Percentiles rank a stretch among this genome's conserved stretches.
Conservation (phyloP, 1,140 invertebrate species). For the Gonioctena quinquepunctata region DNA sequence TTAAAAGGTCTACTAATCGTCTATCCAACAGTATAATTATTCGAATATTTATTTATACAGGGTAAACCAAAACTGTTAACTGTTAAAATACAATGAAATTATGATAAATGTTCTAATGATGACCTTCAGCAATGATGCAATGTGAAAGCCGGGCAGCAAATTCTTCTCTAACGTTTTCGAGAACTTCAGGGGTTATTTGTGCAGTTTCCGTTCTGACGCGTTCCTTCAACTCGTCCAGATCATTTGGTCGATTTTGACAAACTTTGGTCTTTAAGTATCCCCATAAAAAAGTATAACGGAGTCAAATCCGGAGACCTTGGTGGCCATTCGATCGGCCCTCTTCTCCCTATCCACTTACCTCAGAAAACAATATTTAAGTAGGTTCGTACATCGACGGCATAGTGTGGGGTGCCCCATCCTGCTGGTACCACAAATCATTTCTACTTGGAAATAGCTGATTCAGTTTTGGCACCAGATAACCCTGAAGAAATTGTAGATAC, state of each 20-base stretch:
- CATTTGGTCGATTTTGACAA: not conserved
- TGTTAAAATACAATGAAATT: not conserved
- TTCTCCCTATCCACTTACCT: not conserved
- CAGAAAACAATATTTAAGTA: no score
- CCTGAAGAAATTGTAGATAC: slow-evolving; percentile 24
- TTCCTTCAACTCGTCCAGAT: not conserved
- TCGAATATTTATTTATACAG: slow-evolving; percentile 1
- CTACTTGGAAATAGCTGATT: slow-evolving; percentile 24
- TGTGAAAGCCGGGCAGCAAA: not conserved
- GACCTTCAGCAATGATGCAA: not conserved
- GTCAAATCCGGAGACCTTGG: not conserved
- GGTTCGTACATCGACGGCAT: no score
- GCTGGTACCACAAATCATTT: slow-evolving; percentile 24
- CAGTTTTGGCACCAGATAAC: slow-evolving; percentile 20
- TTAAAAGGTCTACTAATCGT: not conserved
- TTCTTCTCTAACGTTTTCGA: not conserved
- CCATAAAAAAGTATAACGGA: not conserved
- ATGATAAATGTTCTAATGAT: not conserved
- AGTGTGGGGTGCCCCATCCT: no score
- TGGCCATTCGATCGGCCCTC: not conserved
- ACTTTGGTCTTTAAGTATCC: not conserved
- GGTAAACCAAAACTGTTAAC: not conserved
- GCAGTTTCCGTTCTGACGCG: not conserved
- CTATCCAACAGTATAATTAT: not conserved
- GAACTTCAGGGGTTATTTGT: not conserved